phyloP scores from a whole-genome alignment of 2,888 invertebrate genomes.

The Malthinus flaveolus region DNA sequence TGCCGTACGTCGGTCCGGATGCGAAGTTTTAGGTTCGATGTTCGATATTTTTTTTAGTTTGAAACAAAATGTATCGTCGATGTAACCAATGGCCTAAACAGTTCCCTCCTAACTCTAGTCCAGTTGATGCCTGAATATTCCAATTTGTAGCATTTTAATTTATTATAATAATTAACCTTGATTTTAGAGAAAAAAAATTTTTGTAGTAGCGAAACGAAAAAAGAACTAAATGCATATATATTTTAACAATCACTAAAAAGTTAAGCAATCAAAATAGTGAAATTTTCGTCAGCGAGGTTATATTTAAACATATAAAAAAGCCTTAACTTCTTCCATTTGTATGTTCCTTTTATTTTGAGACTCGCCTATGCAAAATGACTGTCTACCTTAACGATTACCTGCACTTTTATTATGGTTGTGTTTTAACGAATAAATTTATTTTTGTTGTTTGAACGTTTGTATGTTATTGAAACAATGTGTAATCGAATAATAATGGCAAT shows the following conservation, averaged over 20 bases:
- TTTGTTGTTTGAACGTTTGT: conserved; percentile 35
- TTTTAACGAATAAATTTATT: conserved; percentile 41
- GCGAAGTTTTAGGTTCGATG: too few relatives aligned
- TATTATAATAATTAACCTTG: conserved; percentile 9
- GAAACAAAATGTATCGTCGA: conserved; percentile 16
- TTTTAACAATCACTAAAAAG: conserved; percentile 33
- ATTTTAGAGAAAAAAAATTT: neutral
- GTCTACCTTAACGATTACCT: conserved; percentile 39
- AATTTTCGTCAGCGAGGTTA: conserved; percentile 24
- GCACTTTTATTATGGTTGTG: conserved; percentile 46
- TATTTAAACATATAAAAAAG: conserved; percentile 10
- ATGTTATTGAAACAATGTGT: conserved; percentile 25
- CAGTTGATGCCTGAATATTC: conserved; percentile 47
- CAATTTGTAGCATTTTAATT: conserved; percentile 40
- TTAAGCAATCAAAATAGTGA: conserved; percentile 28
- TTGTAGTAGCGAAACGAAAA: conserved; percentile 25
- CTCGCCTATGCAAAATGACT: conserved; percentile 36
- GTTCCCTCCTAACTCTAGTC: conserved; percentile 57
- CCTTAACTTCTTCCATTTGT: conserved; percentile 41
- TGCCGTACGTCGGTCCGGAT: too few relatives aligned
- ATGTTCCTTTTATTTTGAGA: conserved; percentile 42
- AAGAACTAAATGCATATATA: conserved; percentile 27
- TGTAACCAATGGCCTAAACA: conserved; percentile 53
- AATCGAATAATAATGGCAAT: conserved; percentile 43
- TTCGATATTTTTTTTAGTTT: too few relatives aligned